phyloP scores from a whole-genome alignment of 1,140 invertebrate species.

The Tetraneura akinire region DNA sequence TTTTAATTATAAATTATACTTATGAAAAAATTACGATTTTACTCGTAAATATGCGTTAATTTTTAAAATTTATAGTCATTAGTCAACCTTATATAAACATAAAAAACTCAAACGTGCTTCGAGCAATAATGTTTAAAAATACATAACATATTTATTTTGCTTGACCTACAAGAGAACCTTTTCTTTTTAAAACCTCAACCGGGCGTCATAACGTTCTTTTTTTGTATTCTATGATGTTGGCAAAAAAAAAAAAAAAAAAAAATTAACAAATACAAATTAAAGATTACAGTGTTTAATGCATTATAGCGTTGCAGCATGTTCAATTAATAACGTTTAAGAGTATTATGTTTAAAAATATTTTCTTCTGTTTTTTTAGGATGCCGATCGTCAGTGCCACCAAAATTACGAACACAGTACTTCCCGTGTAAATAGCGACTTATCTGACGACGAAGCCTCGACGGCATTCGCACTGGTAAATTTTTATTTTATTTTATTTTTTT shows the following conservation, averaged over 20 bases:
- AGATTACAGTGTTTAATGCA: background rate
- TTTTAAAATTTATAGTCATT: too few relatives aligned
- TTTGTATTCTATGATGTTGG: background rate
- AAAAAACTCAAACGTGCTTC: too few relatives aligned
- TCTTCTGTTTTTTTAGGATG: conserved; percentile 30
- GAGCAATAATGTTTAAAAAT: too few relatives aligned
- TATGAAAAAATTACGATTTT: too few relatives aligned
- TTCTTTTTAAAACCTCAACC: background rate
- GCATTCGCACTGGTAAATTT: conserved; percentile 46
- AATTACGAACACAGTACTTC: conserved; percentile 10
- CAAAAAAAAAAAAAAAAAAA: background rate
- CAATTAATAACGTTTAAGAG: conserved; percentile 11
- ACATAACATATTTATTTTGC: conserved; percentile 17
- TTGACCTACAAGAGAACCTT: conserved; percentile 24
- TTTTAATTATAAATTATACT: too few relatives aligned
- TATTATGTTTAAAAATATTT: background rate
- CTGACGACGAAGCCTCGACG: conserved; percentile 40
- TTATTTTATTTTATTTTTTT: too few relatives aligned
- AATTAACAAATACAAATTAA: background rate
- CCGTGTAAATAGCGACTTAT: conserved; percentile 33
- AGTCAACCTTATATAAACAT: too few relatives aligned
- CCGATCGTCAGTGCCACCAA: conserved; percentile 14
- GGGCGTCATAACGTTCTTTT: background rate
- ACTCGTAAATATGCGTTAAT: too few relatives aligned
- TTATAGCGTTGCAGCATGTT: background rate